A percentile compares a stretch with the other conserved stretches of the same genome.
These are phyloP conservation scores for Tinamus guttatus DNA, from an alignment of 2,113 vertebrate genomes.

Conservation along the genomic window DNA sequence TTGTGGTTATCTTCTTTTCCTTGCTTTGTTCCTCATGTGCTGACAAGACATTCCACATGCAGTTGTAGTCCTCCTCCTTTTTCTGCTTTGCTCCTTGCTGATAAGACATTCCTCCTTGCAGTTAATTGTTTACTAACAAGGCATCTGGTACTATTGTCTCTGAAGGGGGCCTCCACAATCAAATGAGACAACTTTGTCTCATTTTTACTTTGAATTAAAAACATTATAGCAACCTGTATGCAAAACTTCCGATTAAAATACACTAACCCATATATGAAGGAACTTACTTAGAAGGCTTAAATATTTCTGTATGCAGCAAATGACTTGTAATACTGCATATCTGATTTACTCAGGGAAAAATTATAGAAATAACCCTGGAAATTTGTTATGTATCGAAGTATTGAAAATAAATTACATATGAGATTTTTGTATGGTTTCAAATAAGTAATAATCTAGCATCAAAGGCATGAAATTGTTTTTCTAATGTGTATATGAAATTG, in stretches of 20 bases:
- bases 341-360: conserved; percentile 17
- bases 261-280: not conserved
- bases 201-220: not conserved
- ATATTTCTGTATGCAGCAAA: not conserved
- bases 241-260: conserved; percentile 33
- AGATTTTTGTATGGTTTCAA: not conserved
- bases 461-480: not conserved
- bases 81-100: too few species aligned
- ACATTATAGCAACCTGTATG: not conserved
- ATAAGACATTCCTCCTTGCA: too few species aligned
- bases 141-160: too few species aligned
- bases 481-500: conserved; percentile 11
- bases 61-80: too few species aligned
- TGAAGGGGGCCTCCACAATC: too few species aligned
- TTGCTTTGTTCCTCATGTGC: too few species aligned
- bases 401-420: conserved; percentile 25
- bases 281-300: not conserved
- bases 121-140: too few species aligned
- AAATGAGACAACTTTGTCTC: not conserved
- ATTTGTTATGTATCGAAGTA: conserved; percentile 6
- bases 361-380: not conserved
- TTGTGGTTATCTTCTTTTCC: too few species aligned
- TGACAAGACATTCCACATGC: too few species aligned
- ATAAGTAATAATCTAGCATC: not conserved
- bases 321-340: not conserved